Base-by-base conservation (phyloP, 1,140 invertebrate genomes). In the Drosophila lacertosa region DNA sequence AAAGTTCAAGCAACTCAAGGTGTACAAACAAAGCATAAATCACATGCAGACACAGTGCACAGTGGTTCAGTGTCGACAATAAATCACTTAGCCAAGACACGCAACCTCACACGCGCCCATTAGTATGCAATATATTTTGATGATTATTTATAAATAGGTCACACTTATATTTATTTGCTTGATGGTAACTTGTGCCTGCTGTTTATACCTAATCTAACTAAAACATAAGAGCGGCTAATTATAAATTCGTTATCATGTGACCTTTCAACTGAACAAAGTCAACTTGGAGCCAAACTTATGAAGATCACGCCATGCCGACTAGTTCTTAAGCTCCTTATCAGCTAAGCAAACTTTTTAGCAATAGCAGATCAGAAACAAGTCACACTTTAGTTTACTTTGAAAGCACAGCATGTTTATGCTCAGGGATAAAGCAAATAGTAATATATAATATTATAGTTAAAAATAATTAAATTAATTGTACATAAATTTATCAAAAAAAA, bases 91-190 rank as follows among this genome's bases (percentile, higher is more conserved):
- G 29, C 37, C 6, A 26, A 45, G 39, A 64, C 50, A 53, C 7
- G 18, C 5, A 54, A 37, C 20, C 32, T 0, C 4, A 16, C 18
- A 13, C 11, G n/a, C n/a, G n/a, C 59, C 40, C 32, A 22, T 24
- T 40, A 69, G 50, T 55, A 69, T 55, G 66, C 66, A 50, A 65
- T 50, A 3, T 9, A 13, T 18, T 1, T 29, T 9, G 9, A 29
- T 7, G 7, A 29, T 7, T 9, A 7, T 29, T 6, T 29, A 7
- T 9, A 29, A 29, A 7, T 29, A 5, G 1, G 26, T 29, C 26
- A 29, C 26, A 29, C 2, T 5, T 9, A 29, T 42, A 18, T 42
- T 18, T 3, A 1, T 20, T 42, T 18, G 4, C 20, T 42, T 18
- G 9, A 24, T 7, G 2, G 32, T 48, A 32, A 5, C 11, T 48